Conservation (phyloP, 64 coral and sea anemone species). For the Pocillopora damicornis region DNA sequence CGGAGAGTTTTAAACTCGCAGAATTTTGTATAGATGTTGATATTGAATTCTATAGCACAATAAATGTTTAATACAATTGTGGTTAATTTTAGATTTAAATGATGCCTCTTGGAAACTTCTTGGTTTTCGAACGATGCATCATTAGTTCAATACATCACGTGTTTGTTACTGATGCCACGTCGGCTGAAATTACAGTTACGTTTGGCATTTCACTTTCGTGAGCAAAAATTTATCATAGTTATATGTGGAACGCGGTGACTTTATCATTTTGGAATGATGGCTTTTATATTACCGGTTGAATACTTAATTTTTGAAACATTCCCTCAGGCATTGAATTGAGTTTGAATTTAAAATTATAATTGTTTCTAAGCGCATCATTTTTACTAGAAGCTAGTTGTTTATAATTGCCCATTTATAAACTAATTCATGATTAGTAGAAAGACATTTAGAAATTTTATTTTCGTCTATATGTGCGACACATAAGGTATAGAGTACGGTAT, state of each 20-base stretch:
- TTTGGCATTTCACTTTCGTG: neutral
- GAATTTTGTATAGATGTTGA: neutral
- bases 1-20: too few species aligned
- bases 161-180: neutral
- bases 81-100: neutral
- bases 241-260: neutral
- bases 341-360: too few species aligned
- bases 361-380: too few species aligned
- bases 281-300: neutral
- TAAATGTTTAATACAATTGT: slow-evolving; percentile 11
- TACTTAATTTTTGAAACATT: too few species aligned
- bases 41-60: neutral
- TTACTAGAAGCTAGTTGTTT: too few species aligned
- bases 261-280: neutral
- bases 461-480: too few species aligned
- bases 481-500: too few species aligned
- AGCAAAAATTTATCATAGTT: neutral
- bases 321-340: too few species aligned
- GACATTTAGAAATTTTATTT: too few species aligned
- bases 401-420: too few species aligned
- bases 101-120: neutral
- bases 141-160: too few species aligned
- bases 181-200: neutral
- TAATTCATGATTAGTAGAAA: too few species aligned
- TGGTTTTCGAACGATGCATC: neutral